phyloP scores from a whole-genome alignment of 2,888 invertebrate species.

The Sarcophaga caerulescens region DNA sequence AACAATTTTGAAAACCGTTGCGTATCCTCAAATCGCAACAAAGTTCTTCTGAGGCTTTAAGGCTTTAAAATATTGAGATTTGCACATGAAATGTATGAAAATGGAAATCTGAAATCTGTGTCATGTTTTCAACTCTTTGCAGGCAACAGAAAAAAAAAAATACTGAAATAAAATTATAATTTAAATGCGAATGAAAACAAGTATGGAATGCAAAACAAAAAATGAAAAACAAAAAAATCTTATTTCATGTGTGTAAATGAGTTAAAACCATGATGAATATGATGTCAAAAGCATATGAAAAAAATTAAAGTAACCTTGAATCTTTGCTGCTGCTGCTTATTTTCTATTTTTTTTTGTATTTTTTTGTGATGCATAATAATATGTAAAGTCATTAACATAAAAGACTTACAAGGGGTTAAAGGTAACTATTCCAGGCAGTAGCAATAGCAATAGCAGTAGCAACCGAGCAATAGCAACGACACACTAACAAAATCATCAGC shows the following conservation, averaged over 20 bases:
- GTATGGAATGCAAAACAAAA: slow-evolving; percentile 17
- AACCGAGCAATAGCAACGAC: neutral
- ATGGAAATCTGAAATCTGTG: neutral
- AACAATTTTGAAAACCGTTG: neutral
- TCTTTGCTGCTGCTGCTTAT: neutral
- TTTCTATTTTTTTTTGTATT: neutral
- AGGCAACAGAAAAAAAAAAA: neutral
- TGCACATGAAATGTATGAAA: neutral
- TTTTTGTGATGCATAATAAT: slow-evolving; percentile 14
- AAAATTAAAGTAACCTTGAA: slow-evolving; percentile 35
- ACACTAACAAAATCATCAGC: neutral
- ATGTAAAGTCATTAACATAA: slow-evolving; percentile 22
- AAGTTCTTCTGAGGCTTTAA: neutral
- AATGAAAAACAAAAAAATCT: slow-evolving; percentile 1
- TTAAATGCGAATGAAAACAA: neutral
- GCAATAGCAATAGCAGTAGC: slow-evolving; percentile 1
- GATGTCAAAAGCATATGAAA: neutral
- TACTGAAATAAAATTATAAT: neutral
- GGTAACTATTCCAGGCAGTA: neutral
- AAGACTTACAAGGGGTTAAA: slow-evolving; percentile 7
- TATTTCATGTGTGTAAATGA: neutral
- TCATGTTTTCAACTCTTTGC: neutral
- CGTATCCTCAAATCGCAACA: neutral
- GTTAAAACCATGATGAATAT: neutral
- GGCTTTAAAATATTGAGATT: neutral